A percentile compares a stretch with the other conserved stretches of the same genome.
phyloP scores from a whole-genome alignment of 1,140 invertebrate genomes.

The Anthonomus grandis region DNA sequence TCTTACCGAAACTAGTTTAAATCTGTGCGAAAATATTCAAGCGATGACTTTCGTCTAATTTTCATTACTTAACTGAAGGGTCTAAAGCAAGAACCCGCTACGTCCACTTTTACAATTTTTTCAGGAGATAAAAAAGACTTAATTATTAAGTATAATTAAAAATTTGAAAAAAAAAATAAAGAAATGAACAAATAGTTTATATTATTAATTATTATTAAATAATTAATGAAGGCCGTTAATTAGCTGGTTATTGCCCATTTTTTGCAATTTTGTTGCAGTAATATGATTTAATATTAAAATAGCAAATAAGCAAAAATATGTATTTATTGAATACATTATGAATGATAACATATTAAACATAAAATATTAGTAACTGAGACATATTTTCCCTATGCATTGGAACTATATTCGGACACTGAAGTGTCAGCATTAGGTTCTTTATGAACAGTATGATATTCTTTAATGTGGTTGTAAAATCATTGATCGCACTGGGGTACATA shows the following conservation, averaged over 20 bases:
- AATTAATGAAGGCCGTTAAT: background rate
- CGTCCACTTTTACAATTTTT: conserved; percentile 5
- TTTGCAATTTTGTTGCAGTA: background rate
- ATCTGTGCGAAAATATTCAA: too few species aligned
- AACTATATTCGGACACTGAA: conserved; percentile 4
- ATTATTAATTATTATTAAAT: background rate
- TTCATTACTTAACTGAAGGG: conserved; percentile 14
- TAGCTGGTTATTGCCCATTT: background rate
- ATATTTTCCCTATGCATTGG: conserved; percentile 4
- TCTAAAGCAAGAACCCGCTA: conserved; percentile 11
- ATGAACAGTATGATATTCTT: conserved; percentile 1
- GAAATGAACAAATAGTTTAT: background rate
- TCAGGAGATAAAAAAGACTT: conserved; percentile 13
- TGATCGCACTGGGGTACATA: conserved; percentile 10
- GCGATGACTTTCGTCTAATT: too few species aligned
- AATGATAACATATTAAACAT: background rate
- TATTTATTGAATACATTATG: background rate
- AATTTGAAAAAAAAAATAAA: conserved; percentile 6
- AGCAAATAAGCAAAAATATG: background rate
- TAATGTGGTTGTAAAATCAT: conserved; percentile 11
- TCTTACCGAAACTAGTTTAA: too few species aligned
- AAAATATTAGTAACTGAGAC: background rate
- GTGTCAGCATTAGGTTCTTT: background rate
- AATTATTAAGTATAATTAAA: conserved; percentile 3
- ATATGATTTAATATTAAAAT: conserved; percentile 1